Conservation (phyloP, 2,888 invertebrate genomes). For the Liopterus haemorrhoidalis region DNA sequence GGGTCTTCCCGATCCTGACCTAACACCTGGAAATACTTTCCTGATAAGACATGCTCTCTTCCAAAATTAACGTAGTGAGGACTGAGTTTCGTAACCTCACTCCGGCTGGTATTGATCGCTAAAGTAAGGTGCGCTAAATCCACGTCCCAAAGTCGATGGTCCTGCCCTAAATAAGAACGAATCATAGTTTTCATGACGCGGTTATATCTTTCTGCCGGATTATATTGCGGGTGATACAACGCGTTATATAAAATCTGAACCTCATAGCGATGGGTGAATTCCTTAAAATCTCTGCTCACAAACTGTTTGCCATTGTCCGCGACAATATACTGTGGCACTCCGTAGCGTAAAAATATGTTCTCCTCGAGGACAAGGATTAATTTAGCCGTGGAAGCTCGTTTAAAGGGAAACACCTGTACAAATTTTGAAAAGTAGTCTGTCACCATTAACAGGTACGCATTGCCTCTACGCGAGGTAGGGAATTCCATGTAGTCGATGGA, state of each 20-base stretch:
- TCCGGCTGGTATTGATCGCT: conserved; percentile 30
- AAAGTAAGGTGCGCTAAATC: conserved; percentile 28
- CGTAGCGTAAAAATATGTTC: conserved; percentile 19
- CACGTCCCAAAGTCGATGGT: conserved; percentile 30
- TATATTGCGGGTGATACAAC: conserved; percentile 34
- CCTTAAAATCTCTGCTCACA: too few species aligned
- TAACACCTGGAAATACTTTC: too few species aligned
- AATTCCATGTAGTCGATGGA: conserved; percentile 2
- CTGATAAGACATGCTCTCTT: conserved; percentile 23
- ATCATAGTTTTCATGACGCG: conserved; percentile 33
- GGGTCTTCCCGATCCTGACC: too few species aligned
- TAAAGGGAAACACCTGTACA: conserved; percentile 13
- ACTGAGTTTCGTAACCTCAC: conserved; percentile 27
- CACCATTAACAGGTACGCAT: neutral
- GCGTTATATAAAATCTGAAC: conserved; percentile 25
- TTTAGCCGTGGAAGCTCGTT: conserved; percentile 14
- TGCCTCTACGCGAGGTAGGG: neutral
- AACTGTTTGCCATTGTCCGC: conserved; percentile 29
- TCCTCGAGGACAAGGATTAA: conserved; percentile 4
- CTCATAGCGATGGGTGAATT: too few species aligned
- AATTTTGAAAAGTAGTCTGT: conserved; percentile 5
- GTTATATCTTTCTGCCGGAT: conserved; percentile 35
- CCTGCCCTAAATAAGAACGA: conserved; percentile 26
- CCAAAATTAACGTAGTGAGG: conserved; percentile 29
- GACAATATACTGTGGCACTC: conserved; percentile 23